A percentile compares a stretch with the other conserved stretches of the same genome.
Conservation (phyloP, 1,140 invertebrate species). For the Eciton burchellii region DNA sequence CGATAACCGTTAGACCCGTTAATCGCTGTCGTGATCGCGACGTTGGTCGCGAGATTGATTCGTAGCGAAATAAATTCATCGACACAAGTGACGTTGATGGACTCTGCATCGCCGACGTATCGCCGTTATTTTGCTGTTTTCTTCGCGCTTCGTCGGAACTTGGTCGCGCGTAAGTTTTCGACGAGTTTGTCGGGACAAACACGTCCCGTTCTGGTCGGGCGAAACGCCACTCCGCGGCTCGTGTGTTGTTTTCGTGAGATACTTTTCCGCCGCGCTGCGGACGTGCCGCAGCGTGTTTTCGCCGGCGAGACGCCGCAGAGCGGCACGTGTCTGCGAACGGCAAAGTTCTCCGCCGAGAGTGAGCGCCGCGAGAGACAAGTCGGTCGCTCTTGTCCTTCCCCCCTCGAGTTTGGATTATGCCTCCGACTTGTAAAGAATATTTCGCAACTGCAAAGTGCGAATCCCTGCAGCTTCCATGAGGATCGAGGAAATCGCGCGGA, state of each 20-base stretch:
- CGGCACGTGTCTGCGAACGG: constrained; percentile 14
- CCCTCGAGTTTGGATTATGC: constrained; percentile 15
- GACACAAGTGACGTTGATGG: background rate
- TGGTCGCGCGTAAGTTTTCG: constrained; percentile 30
- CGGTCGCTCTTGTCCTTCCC: background rate
- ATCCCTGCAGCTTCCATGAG: too few relatives aligned
- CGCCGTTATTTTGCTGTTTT: background rate
- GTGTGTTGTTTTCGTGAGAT: constrained; percentile 39
- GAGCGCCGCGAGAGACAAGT: constrained; percentile 8
- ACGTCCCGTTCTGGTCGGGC: constrained; percentile 20
- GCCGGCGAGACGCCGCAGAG: constrained; percentile 2
- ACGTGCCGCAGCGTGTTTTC: background rate
- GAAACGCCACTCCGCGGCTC: constrained; percentile 28
- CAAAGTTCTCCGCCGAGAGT: background rate
- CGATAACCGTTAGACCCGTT: background rate
- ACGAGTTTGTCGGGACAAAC: constrained; percentile 54
- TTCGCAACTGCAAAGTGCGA: constrained; percentile 27
- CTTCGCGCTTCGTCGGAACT: background rate
- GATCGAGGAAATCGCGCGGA: background rate
- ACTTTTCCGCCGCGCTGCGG: background rate
- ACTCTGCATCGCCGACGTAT: background rate
- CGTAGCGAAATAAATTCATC: background rate
- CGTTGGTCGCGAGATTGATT: background rate
- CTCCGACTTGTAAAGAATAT: constrained; percentile 30
- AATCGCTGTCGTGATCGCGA: background rate